These are phyloP conservation scores for Torymus aiolomorphi DNA, from an alignment of 2,888 invertebrate species.

Conservation along the genomic window DNA sequence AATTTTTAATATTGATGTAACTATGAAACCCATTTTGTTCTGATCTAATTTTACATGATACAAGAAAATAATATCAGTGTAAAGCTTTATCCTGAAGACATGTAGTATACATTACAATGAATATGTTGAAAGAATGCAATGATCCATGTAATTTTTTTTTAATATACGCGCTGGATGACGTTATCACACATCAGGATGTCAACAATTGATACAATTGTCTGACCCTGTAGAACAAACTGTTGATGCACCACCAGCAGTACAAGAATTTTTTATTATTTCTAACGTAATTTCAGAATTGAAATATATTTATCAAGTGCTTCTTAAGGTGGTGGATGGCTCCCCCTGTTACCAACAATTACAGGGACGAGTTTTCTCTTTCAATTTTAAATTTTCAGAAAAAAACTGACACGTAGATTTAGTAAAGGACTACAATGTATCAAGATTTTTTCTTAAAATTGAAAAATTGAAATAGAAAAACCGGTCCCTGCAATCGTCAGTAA, in stretches of 20 bases:
- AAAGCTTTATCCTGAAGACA: conserved; percentile 9
- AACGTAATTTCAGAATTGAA: conserved; percentile 48
- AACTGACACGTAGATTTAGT: too few relatives aligned
- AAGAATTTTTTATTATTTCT: conserved; percentile 41
- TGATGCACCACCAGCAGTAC: conserved; percentile 46
- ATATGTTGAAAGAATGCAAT: conserved; percentile 30
- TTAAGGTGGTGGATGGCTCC: too few relatives aligned
- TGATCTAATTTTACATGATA: conserved; percentile 20
- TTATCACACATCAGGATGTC: conserved; percentile 51
- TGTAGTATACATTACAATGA: conserved; percentile 30
- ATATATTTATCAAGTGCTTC: conserved; percentile 36
- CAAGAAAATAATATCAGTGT: conserved; percentile 12
- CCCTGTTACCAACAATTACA: too few relatives aligned
- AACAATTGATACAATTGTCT: conserved; percentile 57
- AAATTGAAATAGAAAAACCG: too few relatives aligned
- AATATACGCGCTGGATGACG: conserved; percentile 36
- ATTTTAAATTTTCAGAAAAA: too few relatives aligned
- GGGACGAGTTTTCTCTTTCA: too few relatives aligned
- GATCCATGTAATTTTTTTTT: conserved; percentile 32
- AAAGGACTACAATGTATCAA: too few relatives aligned
- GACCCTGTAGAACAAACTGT: conserved; percentile 46
- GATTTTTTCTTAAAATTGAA: too few relatives aligned
- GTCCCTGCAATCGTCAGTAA: too few relatives aligned
- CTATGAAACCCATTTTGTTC: conserved; percentile 21
- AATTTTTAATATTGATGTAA: conserved; percentile 14